These are phyloP conservation scores for Scylla paramamosain DNA, from an alignment of 1,140 invertebrate species.

Conservation along the genomic window DNA sequence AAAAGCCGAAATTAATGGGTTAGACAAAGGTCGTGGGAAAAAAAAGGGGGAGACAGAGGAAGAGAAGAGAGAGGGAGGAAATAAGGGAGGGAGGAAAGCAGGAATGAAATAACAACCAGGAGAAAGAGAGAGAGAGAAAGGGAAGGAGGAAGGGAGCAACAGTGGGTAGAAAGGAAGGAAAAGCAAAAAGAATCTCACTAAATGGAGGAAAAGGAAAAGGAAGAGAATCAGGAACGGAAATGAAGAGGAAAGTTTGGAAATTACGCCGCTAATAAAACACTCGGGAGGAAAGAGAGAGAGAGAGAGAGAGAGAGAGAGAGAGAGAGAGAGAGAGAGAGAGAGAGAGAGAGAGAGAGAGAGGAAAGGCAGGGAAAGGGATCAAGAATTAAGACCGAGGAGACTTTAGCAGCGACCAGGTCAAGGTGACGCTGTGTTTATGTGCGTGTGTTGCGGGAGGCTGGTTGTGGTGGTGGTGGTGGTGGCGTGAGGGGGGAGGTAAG, in stretches of 20 bases:
- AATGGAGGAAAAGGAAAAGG: not conserved
- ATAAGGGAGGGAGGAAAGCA: not conserved
- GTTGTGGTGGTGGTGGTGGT: too few species aligned
- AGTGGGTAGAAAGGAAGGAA: not conserved
- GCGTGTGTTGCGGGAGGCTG: too few species aligned
- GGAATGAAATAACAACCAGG: not conserved
- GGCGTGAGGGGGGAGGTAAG: too few species aligned
- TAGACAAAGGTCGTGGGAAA: not conserved
- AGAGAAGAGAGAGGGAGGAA: too few species aligned
- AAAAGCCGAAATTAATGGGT: too few species aligned
- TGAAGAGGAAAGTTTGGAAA: not conserved
- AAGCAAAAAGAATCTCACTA: too few species aligned
- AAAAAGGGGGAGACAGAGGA: too few species aligned
- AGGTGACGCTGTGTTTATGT: not conserved
- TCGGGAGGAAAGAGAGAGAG: not conserved
- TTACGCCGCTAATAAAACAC: not conserved
- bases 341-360: constrained; percentile 27
- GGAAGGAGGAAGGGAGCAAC: too few species aligned
- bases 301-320: constrained; percentile 28
- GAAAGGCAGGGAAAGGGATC: not conserved
- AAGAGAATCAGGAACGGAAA: not conserved
- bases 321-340: not conserved
- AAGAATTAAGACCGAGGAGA: not conserved
- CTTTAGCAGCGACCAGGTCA: not conserved
- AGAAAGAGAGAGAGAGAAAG: too few species aligned